phyloP scores from a whole-genome alignment of 2,797 vertebrate genomes.

The Eutrigla gurnardus region DNA sequence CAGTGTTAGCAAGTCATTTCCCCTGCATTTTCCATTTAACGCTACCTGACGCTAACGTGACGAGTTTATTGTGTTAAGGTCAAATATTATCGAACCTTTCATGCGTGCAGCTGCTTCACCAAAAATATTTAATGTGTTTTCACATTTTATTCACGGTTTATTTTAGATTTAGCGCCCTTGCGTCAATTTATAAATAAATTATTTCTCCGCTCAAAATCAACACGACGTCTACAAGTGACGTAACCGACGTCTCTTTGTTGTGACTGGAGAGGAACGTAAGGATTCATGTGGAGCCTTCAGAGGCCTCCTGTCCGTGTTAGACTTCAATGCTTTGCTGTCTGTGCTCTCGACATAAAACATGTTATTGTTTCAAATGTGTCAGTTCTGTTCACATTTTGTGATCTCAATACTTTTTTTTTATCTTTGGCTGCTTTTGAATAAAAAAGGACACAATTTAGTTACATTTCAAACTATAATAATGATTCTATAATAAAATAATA shows the following conservation, averaged over 20 bases:
- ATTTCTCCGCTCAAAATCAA: slow-evolving; percentile 83
- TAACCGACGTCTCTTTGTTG: slow-evolving; percentile 46
- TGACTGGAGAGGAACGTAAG: slow-evolving; percentile 18
- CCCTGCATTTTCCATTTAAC: slow-evolving; percentile 50
- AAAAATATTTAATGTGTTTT: slow-evolving; percentile 72
- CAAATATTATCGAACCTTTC: slow-evolving; percentile 75
- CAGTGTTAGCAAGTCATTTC: slow-evolving; percentile 60
- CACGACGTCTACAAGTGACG: slow-evolving; percentile 75
- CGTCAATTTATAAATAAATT: slow-evolving; percentile 85
- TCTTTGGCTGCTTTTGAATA: not conserved
- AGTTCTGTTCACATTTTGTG: not conserved
- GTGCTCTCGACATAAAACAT: too few relatives aligned
- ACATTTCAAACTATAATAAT: not conserved
- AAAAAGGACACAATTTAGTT: not conserved
- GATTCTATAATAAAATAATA: not conserved
- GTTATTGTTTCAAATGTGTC: not conserved
- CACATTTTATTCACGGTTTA: slow-evolving; percentile 83
- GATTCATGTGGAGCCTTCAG: not conserved
- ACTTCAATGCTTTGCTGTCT: not conserved
- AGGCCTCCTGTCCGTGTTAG: not conserved
- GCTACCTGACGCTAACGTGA: slow-evolving; percentile 50
- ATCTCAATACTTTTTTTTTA: not conserved
- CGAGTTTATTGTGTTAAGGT: slow-evolving; percentile 66
- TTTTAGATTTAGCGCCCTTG: slow-evolving; percentile 87
- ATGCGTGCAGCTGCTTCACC: slow-evolving; percentile 74